Conservation (phyloP, 2,888 invertebrate genomes). For the Iphiclides podalirius region DNA sequence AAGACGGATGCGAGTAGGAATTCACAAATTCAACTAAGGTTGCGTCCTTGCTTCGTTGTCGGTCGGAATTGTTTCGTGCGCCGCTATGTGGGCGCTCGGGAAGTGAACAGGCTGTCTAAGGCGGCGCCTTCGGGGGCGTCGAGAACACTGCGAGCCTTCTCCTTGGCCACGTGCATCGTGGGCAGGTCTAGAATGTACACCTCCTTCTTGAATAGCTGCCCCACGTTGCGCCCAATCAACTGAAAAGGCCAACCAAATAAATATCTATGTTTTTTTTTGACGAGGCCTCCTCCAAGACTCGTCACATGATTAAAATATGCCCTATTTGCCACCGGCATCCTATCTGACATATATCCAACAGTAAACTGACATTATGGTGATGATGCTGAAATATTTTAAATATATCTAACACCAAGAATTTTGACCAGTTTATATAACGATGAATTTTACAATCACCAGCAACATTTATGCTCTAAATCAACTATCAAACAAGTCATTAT, state of each 20-base stretch:
- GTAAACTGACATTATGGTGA: no score
- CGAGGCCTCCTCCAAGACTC: no score
- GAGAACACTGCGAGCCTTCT: slow-evolving; percentile 54
- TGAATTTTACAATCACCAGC: no score
- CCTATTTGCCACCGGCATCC: no score
- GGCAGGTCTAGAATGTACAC: slow-evolving; percentile 92
- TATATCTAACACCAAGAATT: no score
- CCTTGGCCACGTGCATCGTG: slow-evolving; percentile 72
- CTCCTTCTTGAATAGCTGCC: slow-evolving; percentile 93
- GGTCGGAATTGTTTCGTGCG: not conserved
- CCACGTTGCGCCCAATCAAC: slow-evolving; percentile 91
- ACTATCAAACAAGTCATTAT: no score
- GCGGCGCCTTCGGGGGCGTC: slow-evolving; percentile 57
- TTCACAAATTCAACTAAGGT: slow-evolving; percentile 10
- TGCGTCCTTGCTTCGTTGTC: not conserved
- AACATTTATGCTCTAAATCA: no score
- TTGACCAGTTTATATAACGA: no score
- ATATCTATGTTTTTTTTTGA: no score
- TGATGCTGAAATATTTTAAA: no score
- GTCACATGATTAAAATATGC: no score
- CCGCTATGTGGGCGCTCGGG: slow-evolving; percentile 54
- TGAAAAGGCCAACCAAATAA: slow-evolving; percentile 54
- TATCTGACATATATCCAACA: no score
- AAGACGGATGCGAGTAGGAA: slow-evolving; percentile 12
- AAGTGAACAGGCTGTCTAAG: slow-evolving; percentile 56